Conservation (phyloP, 23 tunicate species). For the Halocynthia roretzi region DNA sequence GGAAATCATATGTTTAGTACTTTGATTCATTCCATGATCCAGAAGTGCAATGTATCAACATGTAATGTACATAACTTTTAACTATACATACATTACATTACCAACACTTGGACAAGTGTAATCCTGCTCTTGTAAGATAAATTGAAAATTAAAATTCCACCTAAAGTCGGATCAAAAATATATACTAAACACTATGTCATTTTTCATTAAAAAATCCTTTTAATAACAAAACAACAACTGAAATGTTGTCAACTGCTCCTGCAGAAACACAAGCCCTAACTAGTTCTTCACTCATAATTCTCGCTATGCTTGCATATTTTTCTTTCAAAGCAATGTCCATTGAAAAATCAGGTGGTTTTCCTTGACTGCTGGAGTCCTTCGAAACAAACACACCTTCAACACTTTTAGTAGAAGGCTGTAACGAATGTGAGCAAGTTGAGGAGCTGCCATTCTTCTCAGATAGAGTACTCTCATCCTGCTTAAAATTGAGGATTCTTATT, state of each 20-base stretch:
- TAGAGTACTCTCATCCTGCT: too few relatives aligned
- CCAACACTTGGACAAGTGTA: too few relatives aligned
- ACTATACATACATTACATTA: too few relatives aligned
- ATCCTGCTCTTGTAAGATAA: too few relatives aligned
- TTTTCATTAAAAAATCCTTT: constrained; percentile 24
- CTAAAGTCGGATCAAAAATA: too few relatives aligned
- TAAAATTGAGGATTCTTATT: too few relatives aligned
- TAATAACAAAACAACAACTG: constrained; percentile 59
- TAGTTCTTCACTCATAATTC: constrained; percentile 33
- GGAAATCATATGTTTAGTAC: too few relatives aligned
- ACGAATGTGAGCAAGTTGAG: background rate
- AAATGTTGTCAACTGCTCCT: constrained; percentile 72
- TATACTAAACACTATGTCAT: too few relatives aligned
- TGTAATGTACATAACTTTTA: too few relatives aligned
- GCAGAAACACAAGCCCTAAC: constrained; percentile 60
- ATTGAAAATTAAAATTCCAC: too few relatives aligned
- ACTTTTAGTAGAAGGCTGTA: background rate
- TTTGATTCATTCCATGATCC: too few relatives aligned
- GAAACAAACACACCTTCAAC: background rate
- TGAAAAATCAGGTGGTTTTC: background rate
- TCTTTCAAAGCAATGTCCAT: background rate
- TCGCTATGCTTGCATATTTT: constrained; percentile 16
- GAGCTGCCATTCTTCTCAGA: background rate
- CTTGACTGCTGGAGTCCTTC: background rate
- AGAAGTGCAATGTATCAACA: too few relatives aligned